phyloP scores from a whole-genome alignment of 1,140 invertebrate species.

The Polypedilum vanderplanki region DNA sequence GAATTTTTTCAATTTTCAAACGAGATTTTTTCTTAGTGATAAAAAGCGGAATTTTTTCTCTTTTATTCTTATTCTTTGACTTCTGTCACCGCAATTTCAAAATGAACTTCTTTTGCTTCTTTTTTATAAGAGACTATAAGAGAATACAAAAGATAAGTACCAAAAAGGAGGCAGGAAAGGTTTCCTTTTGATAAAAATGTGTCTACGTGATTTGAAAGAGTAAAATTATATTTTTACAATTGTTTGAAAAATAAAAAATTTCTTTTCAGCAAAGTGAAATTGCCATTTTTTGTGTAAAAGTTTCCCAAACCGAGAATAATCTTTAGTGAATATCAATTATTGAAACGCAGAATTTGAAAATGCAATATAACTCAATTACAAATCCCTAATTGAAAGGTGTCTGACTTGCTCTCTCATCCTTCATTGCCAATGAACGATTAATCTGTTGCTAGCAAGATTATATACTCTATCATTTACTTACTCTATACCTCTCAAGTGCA shows the following conservation, averaged over 20 bases:
- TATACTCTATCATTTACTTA: no score
- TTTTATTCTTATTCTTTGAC: not conserved
- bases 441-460: not conserved
- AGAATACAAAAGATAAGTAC: not conserved
- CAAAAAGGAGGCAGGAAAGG: not conserved
- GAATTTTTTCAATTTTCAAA: no score
- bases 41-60: no score
- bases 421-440: not conserved
- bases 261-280: not conserved
- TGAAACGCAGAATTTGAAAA: not conserved
- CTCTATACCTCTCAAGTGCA: not conserved
- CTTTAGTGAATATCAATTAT: not conserved
- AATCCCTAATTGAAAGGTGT: not conserved
- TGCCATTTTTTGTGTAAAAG: no score
- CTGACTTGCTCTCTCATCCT: no score
- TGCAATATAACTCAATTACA: not conserved
- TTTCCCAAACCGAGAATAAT: not conserved
- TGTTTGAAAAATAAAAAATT: not conserved
- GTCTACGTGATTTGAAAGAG: not conserved
- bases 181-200: not conserved
- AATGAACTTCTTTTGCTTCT: constrained; percentile 1
- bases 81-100: constrained; percentile 17
- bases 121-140: not conserved
- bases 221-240: not conserved
- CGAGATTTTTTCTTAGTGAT: no score